A percentile compares a stretch with the other conserved stretches of the same genome.
These are phyloP conservation scores for Stegophylla sp. DNA, from an alignment of 2,888 invertebrate genomes.

Conservation along the genomic window DNA sequence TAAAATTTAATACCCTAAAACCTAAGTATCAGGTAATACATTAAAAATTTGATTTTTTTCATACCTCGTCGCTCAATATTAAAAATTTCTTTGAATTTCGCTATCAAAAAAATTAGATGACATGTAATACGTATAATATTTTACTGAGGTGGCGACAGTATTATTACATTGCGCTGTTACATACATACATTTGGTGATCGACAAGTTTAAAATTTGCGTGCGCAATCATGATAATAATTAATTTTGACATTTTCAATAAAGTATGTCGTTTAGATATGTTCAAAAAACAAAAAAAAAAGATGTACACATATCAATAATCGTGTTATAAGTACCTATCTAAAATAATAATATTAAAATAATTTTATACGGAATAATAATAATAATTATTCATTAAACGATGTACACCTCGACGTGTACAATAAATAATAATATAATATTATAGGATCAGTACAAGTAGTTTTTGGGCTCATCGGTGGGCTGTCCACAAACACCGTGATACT, in stretches of 20 bases:
- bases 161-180: too few relatives aligned
- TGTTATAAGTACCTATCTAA: not conserved
- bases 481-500: conserved; percentile 84
- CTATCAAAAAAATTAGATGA: too few relatives aligned
- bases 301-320: not conserved
- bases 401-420: not conserved
- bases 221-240: too few relatives aligned
- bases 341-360: not conserved
- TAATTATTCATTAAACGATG: not conserved
- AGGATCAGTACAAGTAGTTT: conserved; percentile 77
- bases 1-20: conserved; percentile 25
- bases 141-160: too few relatives aligned
- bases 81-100: not conserved
- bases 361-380: too few relatives aligned
- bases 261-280: not conserved
- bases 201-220: too few relatives aligned
- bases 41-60: too few relatives aligned
- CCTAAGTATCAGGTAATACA: conserved; percentile 40
- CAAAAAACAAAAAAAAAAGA: conserved; percentile 5
- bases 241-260: too few relatives aligned
- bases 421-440: conserved; percentile 6
- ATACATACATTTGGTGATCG: too few relatives aligned
- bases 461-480: conserved; percentile 82
- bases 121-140: too few relatives aligned
- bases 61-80: too few relatives aligned